phyloP scores from a whole-genome alignment of 1,140 invertebrate genomes.

The Antheraea pernyi region DNA sequence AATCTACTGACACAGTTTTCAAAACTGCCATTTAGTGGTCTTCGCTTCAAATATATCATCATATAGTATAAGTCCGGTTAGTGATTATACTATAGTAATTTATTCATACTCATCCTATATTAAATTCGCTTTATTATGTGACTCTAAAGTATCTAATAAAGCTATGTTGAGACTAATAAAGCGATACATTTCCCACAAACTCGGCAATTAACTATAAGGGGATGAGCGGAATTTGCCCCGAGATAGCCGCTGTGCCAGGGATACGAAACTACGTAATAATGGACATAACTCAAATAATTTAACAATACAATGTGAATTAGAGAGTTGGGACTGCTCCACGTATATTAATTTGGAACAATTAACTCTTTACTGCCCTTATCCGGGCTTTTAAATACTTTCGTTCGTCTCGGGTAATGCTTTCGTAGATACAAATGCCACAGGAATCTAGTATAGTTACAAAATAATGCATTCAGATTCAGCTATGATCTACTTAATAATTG shows the following conservation, averaged over 20 bases:
- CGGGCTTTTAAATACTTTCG: too few species aligned
- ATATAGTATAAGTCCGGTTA: too few species aligned
- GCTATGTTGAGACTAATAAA: conserved; percentile 15
- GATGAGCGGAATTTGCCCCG: conserved; percentile 7
- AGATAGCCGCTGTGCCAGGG: conserved; percentile 6
- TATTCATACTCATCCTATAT: neutral
- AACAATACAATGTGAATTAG: conserved; percentile 4
- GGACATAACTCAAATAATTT: conserved; percentile 14
- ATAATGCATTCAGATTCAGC: too few species aligned
- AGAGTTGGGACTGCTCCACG: neutral
- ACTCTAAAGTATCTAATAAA: conserved; percentile 1
- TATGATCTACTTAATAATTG: too few species aligned
- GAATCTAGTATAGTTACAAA: too few species aligned
- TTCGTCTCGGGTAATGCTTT: too few species aligned
- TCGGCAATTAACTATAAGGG: conserved; percentile 13
- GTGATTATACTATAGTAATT: too few species aligned
- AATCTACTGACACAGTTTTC: too few species aligned
- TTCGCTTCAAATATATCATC: too few species aligned
- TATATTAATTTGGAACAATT: neutral
- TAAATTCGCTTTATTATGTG: neutral
- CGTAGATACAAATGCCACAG: too few species aligned
- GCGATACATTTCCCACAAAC: conserved; percentile 17
- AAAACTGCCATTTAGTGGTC: too few species aligned
- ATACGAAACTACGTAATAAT: conserved; percentile 8
- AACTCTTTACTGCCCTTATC: too few species aligned